A percentile compares a stretch with the other conserved stretches of the same genome.
These are phyloP conservation scores for Dusona sp. DNA, from an alignment of 2,888 invertebrate genomes.

Conservation along the genomic window DNA sequence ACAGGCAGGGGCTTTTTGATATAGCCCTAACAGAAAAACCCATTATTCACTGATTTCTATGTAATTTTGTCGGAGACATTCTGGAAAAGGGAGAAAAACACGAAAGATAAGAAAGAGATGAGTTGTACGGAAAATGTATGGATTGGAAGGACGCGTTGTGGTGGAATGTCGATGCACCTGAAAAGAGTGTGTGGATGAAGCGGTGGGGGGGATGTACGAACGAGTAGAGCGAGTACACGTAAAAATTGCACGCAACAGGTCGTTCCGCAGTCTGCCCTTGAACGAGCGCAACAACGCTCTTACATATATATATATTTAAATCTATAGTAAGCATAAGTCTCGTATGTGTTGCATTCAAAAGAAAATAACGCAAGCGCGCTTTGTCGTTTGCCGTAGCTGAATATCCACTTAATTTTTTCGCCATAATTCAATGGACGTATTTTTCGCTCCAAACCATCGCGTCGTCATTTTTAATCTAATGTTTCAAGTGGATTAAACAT, in stretches of 20 bases:
- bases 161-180: slow-evolving; percentile 46
- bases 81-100: not conserved
- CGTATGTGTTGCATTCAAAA: slow-evolving; percentile 1
- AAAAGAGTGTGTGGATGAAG: slow-evolving; percentile 32
- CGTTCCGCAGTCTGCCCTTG: slow-evolving; percentile 71
- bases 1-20: not conserved
- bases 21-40: not conserved
- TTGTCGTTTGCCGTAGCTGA: slow-evolving; percentile 1
- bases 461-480: not conserved
- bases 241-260: slow-evolving; percentile 74
- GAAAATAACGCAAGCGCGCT: slow-evolving; percentile 40
- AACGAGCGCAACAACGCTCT: slow-evolving; percentile 65
- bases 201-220: not conserved
- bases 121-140: slow-evolving; percentile 37
- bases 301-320: slow-evolving; percentile 15
- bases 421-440: not conserved
- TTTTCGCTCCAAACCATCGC: not conserved
- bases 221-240: slow-evolving; percentile 62
- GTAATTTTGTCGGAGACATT: not conserved
- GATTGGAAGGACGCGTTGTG: slow-evolving; percentile 50
- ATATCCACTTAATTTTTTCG: not conserved
- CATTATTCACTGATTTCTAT: not conserved
- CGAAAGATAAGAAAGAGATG: not conserved
- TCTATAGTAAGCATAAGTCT: slow-evolving; percentile 23
- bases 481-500: slow-evolving; percentile 18